A percentile compares a stretch with the other conserved stretches of the same genome.
Conservation (phyloP, 2,797 vertebrate genomes). For the Denticeps clupeoides region DNA sequence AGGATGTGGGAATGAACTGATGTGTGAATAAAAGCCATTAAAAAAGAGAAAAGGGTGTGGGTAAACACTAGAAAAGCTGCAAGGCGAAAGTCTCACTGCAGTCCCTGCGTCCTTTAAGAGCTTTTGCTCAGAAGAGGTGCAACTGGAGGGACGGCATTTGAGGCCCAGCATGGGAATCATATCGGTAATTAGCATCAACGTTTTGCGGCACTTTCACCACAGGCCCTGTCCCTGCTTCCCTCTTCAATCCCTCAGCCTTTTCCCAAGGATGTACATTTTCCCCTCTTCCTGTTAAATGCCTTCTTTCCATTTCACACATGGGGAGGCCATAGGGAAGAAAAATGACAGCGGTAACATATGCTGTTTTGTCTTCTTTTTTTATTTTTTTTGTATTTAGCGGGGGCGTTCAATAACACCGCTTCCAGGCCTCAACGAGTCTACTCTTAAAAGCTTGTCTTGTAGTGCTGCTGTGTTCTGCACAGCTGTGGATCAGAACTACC, state of each 20-base stretch:
- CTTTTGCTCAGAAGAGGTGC: conserved; percentile 24
- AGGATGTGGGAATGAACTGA: no score
- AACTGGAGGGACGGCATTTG: conserved; percentile 38
- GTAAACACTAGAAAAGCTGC: no score
- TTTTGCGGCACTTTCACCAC: conserved; percentile 30
- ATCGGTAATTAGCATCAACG: conserved; percentile 37
- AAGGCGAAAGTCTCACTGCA: no score
- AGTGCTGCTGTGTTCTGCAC: neutral
- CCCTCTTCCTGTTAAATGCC: conserved; percentile 20
- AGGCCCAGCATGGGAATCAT: conserved; percentile 21
- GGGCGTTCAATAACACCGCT: neutral
- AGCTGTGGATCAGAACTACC: conserved; percentile 4
- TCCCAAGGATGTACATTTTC: conserved; percentile 10
- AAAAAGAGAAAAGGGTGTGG: no score
- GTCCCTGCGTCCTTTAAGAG: no score
- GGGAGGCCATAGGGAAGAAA: neutral
- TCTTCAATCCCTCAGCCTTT: conserved; percentile 11
- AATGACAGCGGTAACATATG: neutral
- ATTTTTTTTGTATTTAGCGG: neutral
- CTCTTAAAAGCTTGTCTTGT: conserved; percentile 18
- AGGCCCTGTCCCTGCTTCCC: conserved; percentile 21
- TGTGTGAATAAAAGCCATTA: no score
- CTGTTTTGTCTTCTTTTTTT: neutral
- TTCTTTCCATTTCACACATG: conserved; percentile 18
- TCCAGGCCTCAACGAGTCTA: conserved; percentile 4